Base-by-base conservation (phyloP, 2,888 invertebrate genomes). In the Chrysolina haemoptera region DNA sequence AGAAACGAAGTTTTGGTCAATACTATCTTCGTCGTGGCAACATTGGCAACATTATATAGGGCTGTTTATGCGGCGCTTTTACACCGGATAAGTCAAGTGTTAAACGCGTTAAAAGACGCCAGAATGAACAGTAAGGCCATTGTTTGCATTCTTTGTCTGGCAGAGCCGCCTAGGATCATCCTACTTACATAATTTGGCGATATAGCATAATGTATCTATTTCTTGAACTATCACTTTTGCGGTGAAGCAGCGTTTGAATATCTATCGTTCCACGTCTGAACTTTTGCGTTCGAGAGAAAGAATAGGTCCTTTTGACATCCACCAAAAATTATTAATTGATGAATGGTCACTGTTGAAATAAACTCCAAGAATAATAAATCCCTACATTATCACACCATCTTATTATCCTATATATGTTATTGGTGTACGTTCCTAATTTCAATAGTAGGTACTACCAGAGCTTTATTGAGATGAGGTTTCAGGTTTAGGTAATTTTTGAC, bases 1-100 rank as follows among this genome's bases (percentile, higher is more conserved):
- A 27, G 27, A 35, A 35, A 8, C 8, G 8, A 35, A 35, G 35
- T 8, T 35, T 35, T 3, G 35, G 4, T 35, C 35, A 35, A 35
- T 0, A 6, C 8, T 35, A 35, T 6, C 0, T 6, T 35, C 35
- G 8, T 27, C 27, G 59, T 59, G 27, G n/a, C 59, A 59, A 59
- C 59, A 22, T n/a, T 59, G 59, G 6, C 59, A 75, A 71, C 73
- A 70, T 55, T 63, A 73, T 79, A 71, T 63, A 65, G 71, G 65
- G 66, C 43, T 55, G 68, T 71, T 63, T 59, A 68, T 62, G 69
- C 78, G 76, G 78, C 71, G 55, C 70, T 64, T 75, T 75, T 78
- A 68, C 76, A 67, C 71, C 68, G 80, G 73, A 78, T 79, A 82
- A 83, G 79, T 84, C 84, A 82, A 82, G 83, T 84, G 84, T 84